phyloP scores from a whole-genome alignment of 2,888 invertebrate species.

The Nomada hirtipes region DNA sequence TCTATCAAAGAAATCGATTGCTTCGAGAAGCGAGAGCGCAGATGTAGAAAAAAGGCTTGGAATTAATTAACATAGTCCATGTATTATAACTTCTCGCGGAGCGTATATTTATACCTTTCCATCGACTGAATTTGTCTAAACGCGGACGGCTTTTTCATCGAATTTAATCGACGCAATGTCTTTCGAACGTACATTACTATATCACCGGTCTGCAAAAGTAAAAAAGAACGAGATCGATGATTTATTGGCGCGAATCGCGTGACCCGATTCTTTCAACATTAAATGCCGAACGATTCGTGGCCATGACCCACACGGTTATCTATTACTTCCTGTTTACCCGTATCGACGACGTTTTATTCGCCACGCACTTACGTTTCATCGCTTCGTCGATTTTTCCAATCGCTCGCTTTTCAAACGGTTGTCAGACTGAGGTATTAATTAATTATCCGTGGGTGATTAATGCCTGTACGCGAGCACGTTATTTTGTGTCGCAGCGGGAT shows the following conservation, averaged over 20 bases:
- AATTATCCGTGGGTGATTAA: constrained; percentile 67
- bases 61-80: neutral
- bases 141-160: neutral
- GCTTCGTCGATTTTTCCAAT: constrained; percentile 36
- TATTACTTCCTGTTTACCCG: constrained; percentile 48
- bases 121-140: neutral
- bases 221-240: constrained; percentile 11
- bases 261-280: constrained; percentile 6
- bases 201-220: constrained; percentile 4
- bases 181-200: constrained; percentile 31
- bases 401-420: constrained; percentile 13
- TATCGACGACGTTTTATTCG: too few species aligned
- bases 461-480: constrained; percentile 45
- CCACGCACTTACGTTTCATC: constrained; percentile 14
- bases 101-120: neutral
- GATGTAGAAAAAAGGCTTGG: neutral
- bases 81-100: neutral
- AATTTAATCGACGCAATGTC: constrained; percentile 24
- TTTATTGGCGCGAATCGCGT: constrained; percentile 33
- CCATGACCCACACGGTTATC: constrained; percentile 31
- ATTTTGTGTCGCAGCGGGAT: constrained; percentile 53
- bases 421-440: constrained; percentile 56
- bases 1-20: constrained; percentile 16
- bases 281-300: constrained; percentile 3
- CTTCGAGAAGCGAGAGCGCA: neutral